Base-by-base conservation (phyloP, 2,888 invertebrate genomes). In the Embidobia sp. region DNA sequence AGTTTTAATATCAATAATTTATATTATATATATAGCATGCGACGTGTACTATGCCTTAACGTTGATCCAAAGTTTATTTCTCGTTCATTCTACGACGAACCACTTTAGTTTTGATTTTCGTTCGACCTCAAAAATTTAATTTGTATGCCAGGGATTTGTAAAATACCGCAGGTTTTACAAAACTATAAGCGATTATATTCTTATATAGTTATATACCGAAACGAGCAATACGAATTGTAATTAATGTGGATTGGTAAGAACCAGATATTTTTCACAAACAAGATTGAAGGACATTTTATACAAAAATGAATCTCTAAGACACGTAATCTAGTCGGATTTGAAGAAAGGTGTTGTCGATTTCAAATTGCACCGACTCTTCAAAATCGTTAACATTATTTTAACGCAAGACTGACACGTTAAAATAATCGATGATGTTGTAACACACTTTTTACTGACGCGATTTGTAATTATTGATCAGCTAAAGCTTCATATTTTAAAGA, bases 271-370 rank as follows among this genome's bases (percentile, higher is more conserved):
- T 70, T 69, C 11, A 46, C 13, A 46, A 42, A 37, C 10, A 37
- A 44, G 11, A 44, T 49, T 37, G 13, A 8, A 51, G 19, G 10
- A 16, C 42, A 19, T 18, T 61, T 27, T 57, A 10, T 63, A 42
- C 44, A 26, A 19, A 40, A 22, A 40, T 13, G 49, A 57, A 67
- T 42, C 53, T 69, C 44, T 59, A 48, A 51, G 29, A 66, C 55
- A 74, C 35, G 35, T 46, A 46, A 59, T 77, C 76, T 77, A 77
- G 76, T 77, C 76, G 70, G 40, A 70, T 76, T 69, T 57, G 51
- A 64, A 55, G 27, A 64, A 70, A 59, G 49, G 44, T 22, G 22
- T 49, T 37, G 59, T 46, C 46, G 46, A 66, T 35, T 64, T 63
- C 11, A 42, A 33, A 67, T 11, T 48, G 15, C 16, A 19, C 27